A percentile compares a stretch with the other conserved stretches of the same genome.
Evolutionary conservation across 2,888 invertebrate species (phyloP).

Genomic region (Atrina japonica): DNA sequence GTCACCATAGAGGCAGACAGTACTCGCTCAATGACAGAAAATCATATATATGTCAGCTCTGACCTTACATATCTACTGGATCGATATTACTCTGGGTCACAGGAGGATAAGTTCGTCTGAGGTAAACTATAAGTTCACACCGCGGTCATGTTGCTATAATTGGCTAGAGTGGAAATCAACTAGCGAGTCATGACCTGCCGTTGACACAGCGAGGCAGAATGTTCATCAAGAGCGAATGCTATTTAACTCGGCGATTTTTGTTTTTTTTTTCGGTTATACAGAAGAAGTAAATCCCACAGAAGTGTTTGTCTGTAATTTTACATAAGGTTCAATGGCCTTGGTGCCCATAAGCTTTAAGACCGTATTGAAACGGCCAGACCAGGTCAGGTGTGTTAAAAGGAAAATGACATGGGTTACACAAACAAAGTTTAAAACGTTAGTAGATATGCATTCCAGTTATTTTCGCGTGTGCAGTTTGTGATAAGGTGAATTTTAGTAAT

Average conservation of each 20-base stretch:
- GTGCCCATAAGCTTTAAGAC: background rate
- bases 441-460: background rate
- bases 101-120: conserved; percentile 61
- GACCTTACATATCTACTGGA: too few relatives aligned
- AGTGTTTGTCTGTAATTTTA: conserved; percentile 32
- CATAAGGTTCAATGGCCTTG: conserved; percentile 33
- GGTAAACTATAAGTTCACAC: conserved; percentile 60
- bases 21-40: too few relatives aligned
- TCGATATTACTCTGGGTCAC: conserved; percentile 43
- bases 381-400: conserved; percentile 18
- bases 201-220: conserved; percentile 34
- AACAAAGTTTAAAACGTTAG: conserved; percentile 10
- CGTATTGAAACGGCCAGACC: conserved; percentile 15
- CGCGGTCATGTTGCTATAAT: conserved; percentile 56
- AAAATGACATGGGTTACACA: conserved; percentile 35
- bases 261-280: background rate
- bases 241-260: conserved; percentile 5
- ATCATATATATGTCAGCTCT: too few relatives aligned
- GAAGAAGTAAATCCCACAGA: conserved; percentile 5
- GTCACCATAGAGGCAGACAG: too few relatives aligned
- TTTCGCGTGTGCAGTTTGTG: conserved; percentile 4
- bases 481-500: conserved; percentile 23
- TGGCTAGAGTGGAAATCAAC: conserved; percentile 39
- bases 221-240: conserved; percentile 16
- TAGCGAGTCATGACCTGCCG: conserved; percentile 41